Conservation (phyloP, 2,888 invertebrate species). For the Thecocarcelia acutangulata region DNA sequence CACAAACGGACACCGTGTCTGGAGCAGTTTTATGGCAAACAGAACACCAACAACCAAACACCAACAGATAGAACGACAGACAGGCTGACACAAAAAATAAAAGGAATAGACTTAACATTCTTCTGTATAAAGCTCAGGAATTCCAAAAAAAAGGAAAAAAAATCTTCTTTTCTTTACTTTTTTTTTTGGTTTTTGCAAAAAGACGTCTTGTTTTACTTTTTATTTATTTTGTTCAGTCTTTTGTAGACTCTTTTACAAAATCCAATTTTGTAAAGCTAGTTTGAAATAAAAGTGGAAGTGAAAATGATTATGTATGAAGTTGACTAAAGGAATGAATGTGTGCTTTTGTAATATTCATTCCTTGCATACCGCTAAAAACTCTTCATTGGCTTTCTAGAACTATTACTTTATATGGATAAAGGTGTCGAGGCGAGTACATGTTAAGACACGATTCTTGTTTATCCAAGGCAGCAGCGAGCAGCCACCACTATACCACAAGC, state of each 20-base stretch:
- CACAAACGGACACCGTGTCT: conserved; percentile 65
- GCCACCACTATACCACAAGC: not conserved
- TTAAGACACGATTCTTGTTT: conserved; percentile 70
- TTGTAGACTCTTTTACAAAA: conserved; percentile 30
- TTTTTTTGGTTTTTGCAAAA: conserved; percentile 31
- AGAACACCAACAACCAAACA: conserved; percentile 3
- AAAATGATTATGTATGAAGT: conserved; percentile 70
- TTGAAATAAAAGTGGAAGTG: conserved; percentile 73
- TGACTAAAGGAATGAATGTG: conserved; percentile 45
- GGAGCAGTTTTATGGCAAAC: conserved; percentile 32
- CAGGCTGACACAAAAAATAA: conserved; percentile 33
- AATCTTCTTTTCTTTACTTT: conserved; percentile 48
- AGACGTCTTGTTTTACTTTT: conserved; percentile 50
- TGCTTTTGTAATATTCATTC: conserved; percentile 56
- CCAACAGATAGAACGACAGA: conserved; percentile 18
- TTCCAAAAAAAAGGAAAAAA: conserved; percentile 55
- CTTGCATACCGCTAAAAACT: conserved; percentile 38
- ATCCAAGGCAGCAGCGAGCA: conserved; percentile 34
- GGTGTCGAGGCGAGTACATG: conserved; percentile 66
- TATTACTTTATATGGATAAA: conserved; percentile 62
- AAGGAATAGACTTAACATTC: conserved; percentile 52
- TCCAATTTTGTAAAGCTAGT: conserved; percentile 65
- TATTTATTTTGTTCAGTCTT: conserved; percentile 42
- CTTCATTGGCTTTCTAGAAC: conserved; percentile 42
- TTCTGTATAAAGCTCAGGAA: conserved; percentile 48